Base-by-base conservation (phyloP, 2,113 vertebrate genomes). In the Capreolus pygargus region DNA sequence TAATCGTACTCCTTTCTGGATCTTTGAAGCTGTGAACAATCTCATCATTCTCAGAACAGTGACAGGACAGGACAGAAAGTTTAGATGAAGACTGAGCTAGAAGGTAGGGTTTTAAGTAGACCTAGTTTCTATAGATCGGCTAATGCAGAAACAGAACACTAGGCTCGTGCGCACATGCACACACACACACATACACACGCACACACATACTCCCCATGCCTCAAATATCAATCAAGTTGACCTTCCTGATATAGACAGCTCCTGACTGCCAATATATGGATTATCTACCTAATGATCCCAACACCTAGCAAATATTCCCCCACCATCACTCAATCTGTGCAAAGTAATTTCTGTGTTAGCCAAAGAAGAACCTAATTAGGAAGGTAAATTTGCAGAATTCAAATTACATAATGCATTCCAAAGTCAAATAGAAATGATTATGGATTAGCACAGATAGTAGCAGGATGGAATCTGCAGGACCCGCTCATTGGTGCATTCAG, bases 371-470 rank as follows among this genome's bases (percentile, higher is more conserved):
- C 43, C 81, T 89, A 96, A 96, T 97, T 94, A 93, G 74, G 87
- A 92, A 97, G 87, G 96, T 94, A 97, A 97, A 96, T 97, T 97
- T 97, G 67, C 90, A 95, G 96, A 96, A 97, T 94, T 95, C 97
- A 97, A 92, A 98, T 87, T 28, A 92, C 76, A 55, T 94, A 81
- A 76, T 93, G 82, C 74, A 76, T 94, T 64, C 58, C 90, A 58
- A 96, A 97, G 82, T 96, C 97, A 97, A 97, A 96, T 28, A 96
- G 96, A 96, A 95, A 95, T 94, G 58, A 84, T 88, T 74, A 88
- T 79, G 95, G 97, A 95, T 97, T 94, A 79, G 55, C 79, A 78
- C 74, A 28, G 64, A 64, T 15, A 89, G 78, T 1, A 17, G 70
- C 28, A 9, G 33, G 36, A 14, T 45, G 45, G 61, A 36, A 7